Percentiles rank a stretch among this genome's conserved stretches.
Conservation (phyloP, 2,797 vertebrate species). For the Spheniscus humboldti region DNA sequence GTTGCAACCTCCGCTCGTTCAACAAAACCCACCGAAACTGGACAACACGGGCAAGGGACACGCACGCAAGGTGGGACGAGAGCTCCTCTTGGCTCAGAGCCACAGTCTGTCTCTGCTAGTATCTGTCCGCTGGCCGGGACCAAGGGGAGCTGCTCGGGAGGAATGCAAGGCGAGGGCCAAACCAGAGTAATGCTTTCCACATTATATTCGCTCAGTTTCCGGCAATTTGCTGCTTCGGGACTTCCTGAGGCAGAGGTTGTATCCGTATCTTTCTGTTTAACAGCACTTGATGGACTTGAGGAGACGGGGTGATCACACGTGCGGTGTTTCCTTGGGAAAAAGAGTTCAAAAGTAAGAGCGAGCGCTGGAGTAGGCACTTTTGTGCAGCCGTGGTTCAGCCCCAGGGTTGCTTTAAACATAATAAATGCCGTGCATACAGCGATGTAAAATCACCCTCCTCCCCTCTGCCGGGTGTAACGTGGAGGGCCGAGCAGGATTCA, state of each 20-base stretch:
- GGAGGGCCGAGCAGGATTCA: background rate
- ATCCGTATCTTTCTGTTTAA: background rate
- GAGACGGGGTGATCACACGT: fast-evolving
- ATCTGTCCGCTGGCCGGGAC: background rate
- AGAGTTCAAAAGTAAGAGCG: background rate
- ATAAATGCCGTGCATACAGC: background rate
- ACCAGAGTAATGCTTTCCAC: slow-evolving; percentile 41
- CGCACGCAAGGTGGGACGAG: fast-evolving
- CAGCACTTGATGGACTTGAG: background rate
- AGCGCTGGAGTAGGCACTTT: background rate
- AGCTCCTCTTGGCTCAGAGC: slow-evolving; percentile 4
- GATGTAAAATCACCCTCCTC: background rate
- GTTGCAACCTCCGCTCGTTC: background rate
- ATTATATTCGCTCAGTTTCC: slow-evolving; percentile 11
- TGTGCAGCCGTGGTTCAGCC: background rate
- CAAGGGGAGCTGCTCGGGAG: background rate
- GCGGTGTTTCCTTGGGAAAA: background rate
- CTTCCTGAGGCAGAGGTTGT: slow-evolving; percentile 46
- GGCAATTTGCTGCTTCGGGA: slow-evolving; percentile 30
- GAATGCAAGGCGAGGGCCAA: slow-evolving; percentile 4
- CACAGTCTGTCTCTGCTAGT: fast-evolving
- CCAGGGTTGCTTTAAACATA: background rate
- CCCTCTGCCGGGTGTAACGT: background rate
- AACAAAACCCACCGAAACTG: background rate
- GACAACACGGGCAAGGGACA: background rate